A percentile compares a stretch with the other conserved stretches of the same genome.
Evolutionary conservation across 2,888 invertebrate species (phyloP).

Genomic region (Harmothoe impar): DNA sequence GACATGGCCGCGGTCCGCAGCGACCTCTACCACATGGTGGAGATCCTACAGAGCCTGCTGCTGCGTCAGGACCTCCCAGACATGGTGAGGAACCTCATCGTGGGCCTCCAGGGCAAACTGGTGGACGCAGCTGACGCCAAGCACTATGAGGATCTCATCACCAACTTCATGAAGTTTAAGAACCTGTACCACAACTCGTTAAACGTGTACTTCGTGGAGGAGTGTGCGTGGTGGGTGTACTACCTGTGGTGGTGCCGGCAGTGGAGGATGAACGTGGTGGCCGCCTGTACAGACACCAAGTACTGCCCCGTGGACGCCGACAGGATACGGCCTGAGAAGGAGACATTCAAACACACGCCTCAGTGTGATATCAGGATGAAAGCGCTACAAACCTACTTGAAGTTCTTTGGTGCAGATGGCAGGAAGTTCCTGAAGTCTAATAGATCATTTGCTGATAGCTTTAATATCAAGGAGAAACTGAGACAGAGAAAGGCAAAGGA

Average conservation of each 20-base stretch:
- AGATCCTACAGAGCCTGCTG: neutral
- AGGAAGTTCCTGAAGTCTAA: neutral
- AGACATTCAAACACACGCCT: neutral
- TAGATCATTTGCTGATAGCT: neutral
- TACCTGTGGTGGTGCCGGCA: neutral
- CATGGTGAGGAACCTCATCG: neutral
- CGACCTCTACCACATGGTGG: neutral
- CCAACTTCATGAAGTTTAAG: neutral
- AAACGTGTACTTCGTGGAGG: neutral
- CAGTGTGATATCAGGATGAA: neutral
- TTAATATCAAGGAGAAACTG: neutral
- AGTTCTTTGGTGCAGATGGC: slow-evolving; percentile 15
- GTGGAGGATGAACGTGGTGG: neutral
- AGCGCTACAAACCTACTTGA: neutral
- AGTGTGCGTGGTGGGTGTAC: slow-evolving; percentile 2
- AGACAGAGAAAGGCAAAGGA: neutral
- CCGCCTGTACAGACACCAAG: neutral
- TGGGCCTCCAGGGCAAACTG: slow-evolving; percentile 15
- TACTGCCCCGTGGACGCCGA: neutral
- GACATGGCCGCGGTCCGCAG: slow-evolving; percentile 4
- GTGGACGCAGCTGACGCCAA: neutral
- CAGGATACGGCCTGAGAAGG: neutral
- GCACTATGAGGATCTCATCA: neutral
- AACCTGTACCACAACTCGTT: neutral
- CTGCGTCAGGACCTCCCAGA: neutral